These are phyloP conservation scores for Myocastor coypus DNA, from an alignment of 2,113 vertebrate species.

Conservation along the genomic window DNA sequence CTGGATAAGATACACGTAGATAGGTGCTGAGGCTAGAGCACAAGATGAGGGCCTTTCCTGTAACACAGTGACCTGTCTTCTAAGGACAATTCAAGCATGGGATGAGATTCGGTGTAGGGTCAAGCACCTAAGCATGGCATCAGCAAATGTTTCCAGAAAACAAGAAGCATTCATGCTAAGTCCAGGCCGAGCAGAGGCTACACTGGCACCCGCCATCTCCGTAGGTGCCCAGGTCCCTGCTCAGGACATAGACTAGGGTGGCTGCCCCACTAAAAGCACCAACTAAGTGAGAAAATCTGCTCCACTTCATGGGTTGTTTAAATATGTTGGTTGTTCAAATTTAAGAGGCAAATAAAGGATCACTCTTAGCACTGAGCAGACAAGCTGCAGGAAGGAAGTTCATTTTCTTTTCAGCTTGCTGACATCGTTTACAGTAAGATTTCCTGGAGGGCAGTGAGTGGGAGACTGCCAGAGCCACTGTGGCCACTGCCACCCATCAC, in stretches of 20 bases:
- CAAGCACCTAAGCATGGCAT: background rate
- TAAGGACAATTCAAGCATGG: background rate
- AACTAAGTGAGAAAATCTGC: background rate
- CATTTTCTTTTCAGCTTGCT: background rate
- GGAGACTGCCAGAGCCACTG: background rate
- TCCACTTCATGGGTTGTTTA: constrained; percentile 14
- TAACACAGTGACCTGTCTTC: background rate
- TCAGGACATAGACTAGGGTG: background rate
- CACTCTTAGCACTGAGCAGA: background rate
- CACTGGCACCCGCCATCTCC: background rate
- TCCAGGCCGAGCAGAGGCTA: background rate
- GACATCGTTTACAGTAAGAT: background rate
- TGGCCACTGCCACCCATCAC: too few relatives aligned
- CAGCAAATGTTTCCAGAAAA: background rate
- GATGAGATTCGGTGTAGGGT: background rate
- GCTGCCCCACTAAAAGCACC: rapidly evolving
- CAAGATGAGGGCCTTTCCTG: background rate
- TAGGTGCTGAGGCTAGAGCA: background rate
- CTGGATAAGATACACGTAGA: background rate
- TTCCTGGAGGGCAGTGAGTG: background rate
- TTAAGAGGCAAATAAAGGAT: background rate
- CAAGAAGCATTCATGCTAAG: background rate
- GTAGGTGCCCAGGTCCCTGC: background rate
- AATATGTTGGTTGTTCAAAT: constrained; percentile 10
- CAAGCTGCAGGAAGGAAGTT: background rate